Base-by-base conservation (phyloP, 2,888 invertebrate genomes). In the Dicranocentrus wangi region DNA sequence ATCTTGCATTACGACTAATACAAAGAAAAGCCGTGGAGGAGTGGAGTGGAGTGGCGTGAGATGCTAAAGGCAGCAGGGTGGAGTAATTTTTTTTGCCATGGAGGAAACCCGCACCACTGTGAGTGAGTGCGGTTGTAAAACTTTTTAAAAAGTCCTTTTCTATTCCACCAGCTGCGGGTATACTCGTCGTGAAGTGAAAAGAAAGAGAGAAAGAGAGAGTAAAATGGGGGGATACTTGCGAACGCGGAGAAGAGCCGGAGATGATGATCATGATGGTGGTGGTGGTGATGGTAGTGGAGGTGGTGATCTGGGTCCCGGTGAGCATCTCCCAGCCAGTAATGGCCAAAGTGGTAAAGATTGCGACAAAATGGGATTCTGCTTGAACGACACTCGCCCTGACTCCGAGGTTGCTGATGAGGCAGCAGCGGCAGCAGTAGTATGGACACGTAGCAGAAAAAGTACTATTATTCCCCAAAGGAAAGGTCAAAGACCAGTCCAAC, bases 401-500 rank as follows among this genome's bases (percentile, higher is more conserved):
- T 15, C 61, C 39, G 47, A 47, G 39, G 58, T 28, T 63, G 73
- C 63, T 65, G 72, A 60, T 61, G 72, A 28, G 43, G 65, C 75
- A 51, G 68, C 51, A 23, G 73, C 19, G 27, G 77, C 51, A 61
- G 70, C 42, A n/a, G n/a, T n/a, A 58, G 43, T 61, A 81, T 63
- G 80, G 80, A 81, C 80, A 81, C 80, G 80, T 81, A 75, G 69
- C 68, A 69, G 69, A 73, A 81, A 81, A 81, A 81, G 47, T 81
- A 75, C 80, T 80, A 72, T 79, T 80, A 68, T 69, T 81, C 75
- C 73, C 73, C 73, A 81, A 73, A 81, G 80, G 68, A 81, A 81
- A 75, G 80, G 80, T 81, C 80, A 81, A 81, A 81, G 80, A 81
- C 80, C 80, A 81, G 15, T 81, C 69, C 80, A 81, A 81, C 80